phyloP scores from a whole-genome alignment of 2,797 vertebrate genomes.

The Chrysocyon brachyurus region DNA sequence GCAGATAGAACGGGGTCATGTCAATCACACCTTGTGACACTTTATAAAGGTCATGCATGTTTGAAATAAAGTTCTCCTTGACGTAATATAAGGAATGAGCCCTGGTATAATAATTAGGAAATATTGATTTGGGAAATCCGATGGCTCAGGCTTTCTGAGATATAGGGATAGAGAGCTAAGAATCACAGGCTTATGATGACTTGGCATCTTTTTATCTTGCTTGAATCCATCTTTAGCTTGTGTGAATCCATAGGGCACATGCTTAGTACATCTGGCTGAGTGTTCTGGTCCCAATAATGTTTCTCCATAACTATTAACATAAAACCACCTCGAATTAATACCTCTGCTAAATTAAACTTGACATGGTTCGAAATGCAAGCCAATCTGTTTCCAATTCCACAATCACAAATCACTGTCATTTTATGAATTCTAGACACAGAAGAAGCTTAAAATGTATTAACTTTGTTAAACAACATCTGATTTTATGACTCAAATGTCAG shows the following conservation, averaged over 20 bases:
- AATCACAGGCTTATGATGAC: slow-evolving; percentile 41
- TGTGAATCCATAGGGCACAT: background rate
- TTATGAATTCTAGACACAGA: slow-evolving; percentile 81
- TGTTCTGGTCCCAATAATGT: slow-evolving; percentile 36
- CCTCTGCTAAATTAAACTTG: slow-evolving; percentile 83
- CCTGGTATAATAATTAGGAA: slow-evolving; percentile 62
- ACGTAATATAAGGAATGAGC: slow-evolving; percentile 46
- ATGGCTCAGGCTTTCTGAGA: slow-evolving; percentile 39
- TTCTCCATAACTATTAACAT: slow-evolving; percentile 64
- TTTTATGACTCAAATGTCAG: slow-evolving; percentile 86
- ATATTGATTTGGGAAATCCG: slow-evolving; percentile 61
- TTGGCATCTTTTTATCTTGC: slow-evolving; percentile 7
- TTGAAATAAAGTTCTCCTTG: slow-evolving; percentile 64
- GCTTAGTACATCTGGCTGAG: background rate
- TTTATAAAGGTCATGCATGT: slow-evolving; percentile 31
- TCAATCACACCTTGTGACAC: background rate
- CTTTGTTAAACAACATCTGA: slow-evolving; percentile 84
- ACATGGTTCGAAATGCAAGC: slow-evolving; percentile 74
- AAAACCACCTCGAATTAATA: slow-evolving; percentile 81
- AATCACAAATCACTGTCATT: slow-evolving; percentile 73
- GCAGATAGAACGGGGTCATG: background rate
- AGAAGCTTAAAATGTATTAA: slow-evolving; percentile 83
- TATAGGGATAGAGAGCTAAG: background rate
- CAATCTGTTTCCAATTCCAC: slow-evolving; percentile 79
- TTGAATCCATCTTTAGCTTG: background rate